phyloP scores from a whole-genome alignment of 2,113 vertebrate species.

The Nanger granti region DNA sequence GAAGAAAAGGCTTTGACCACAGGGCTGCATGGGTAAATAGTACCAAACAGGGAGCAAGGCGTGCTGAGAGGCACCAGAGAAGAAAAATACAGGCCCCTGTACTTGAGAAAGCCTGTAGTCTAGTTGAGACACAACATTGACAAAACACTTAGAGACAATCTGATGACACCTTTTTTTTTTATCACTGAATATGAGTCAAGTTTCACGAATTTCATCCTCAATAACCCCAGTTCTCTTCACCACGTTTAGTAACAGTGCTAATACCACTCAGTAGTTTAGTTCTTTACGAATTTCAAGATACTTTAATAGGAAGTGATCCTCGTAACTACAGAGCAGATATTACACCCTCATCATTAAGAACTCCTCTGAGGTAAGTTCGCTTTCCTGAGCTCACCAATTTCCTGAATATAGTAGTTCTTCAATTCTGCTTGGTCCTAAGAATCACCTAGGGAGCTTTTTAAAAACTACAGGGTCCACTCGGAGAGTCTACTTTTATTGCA shows the following conservation, averaged over 20 bases:
- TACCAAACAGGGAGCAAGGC: neutral
- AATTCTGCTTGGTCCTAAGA: neutral
- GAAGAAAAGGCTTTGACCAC: neutral
- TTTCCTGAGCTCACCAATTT: neutral
- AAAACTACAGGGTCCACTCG: neutral
- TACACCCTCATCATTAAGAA: neutral
- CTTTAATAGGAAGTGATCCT: neutral
- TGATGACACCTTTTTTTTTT: neutral
- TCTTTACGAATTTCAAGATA: slow-evolving; percentile 12
- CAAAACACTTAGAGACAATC: neutral
- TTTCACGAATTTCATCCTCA: neutral
- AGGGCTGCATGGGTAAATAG: neutral
- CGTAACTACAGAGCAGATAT: neutral
- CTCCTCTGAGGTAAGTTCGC: neutral
- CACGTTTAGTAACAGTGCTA: neutral
- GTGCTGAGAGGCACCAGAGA: neutral
- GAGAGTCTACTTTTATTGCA: neutral
- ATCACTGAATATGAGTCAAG: neutral
- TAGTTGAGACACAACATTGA: neutral
- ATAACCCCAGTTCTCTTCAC: neutral
- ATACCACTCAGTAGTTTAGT: neutral
- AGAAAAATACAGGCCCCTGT: neutral
- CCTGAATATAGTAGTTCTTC: neutral
- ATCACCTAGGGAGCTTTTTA: neutral
- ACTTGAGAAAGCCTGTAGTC: neutral